A percentile compares a stretch with the other conserved stretches of the same genome.
Conservation (phyloP, 2,888 invertebrate genomes). For the Nomada lathburiana region DNA sequence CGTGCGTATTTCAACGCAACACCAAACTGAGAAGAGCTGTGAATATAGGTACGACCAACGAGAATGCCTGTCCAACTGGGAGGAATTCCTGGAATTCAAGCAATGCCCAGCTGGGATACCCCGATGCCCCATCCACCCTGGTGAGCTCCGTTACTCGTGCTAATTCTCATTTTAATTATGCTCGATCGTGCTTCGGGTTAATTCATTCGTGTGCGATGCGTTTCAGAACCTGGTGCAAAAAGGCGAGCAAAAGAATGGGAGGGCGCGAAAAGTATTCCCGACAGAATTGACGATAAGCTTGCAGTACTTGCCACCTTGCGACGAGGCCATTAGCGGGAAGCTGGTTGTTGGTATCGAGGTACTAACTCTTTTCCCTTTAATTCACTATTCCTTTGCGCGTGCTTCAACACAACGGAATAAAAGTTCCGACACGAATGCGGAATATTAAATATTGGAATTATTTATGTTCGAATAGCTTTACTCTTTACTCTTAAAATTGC, state of each 20-base stretch:
- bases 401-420: neutral
- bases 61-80: slow-evolving; percentile 70
- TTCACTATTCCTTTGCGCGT: neutral
- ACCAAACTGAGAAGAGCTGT: neutral
- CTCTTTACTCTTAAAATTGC: slow-evolving; percentile 1
- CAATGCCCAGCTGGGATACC: slow-evolving; percentile 67
- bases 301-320: slow-evolving; percentile 80
- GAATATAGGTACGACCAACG: slow-evolving; percentile 76
- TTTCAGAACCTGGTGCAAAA: slow-evolving; percentile 76
- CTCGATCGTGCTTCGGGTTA: neutral
- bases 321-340: slow-evolving; percentile 78
- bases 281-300: slow-evolving; percentile 82
- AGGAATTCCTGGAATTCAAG: slow-evolving; percentile 75
- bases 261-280: slow-evolving; percentile 77
- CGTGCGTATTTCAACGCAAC: neutral
- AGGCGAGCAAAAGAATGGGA: slow-evolving; percentile 75
- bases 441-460: too few species aligned
- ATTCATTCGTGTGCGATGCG: neutral
- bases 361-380: slow-evolving; percentile 13
- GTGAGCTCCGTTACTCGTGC: slow-evolving; percentile 61
- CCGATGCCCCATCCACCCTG: slow-evolving; percentile 75
- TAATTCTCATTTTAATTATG: neutral
- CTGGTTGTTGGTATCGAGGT: slow-evolving; percentile 83
- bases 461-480: neutral
- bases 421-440: neutral